These are phyloP conservation scores for Stenolophus ochropezus DNA, from an alignment of 2,888 invertebrate genomes.

Conservation along the genomic window DNA sequence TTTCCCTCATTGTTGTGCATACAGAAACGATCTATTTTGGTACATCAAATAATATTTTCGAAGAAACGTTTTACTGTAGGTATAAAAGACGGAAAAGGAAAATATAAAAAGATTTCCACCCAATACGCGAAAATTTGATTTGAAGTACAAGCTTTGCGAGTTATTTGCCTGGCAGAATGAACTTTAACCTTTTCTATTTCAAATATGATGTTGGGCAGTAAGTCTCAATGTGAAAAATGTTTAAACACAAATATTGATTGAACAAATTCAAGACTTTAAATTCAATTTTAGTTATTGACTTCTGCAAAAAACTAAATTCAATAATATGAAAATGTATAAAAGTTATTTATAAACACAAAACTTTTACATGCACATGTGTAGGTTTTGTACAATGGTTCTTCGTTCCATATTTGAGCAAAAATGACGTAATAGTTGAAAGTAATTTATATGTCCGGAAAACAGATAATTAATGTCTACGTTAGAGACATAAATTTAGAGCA, in stretches of 20 bases:
- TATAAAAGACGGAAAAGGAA: not conserved
- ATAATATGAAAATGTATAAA: conserved; percentile 14
- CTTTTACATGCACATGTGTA: not conserved
- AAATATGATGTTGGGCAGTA: not conserved
- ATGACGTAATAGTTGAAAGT: not conserved
- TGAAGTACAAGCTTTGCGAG: not conserved
- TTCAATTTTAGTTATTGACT: conserved; percentile 1
- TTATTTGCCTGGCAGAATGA: not conserved
- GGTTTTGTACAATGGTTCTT: not conserved
- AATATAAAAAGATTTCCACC: not conserved
- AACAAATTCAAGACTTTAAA: not conserved
- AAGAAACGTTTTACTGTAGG: too few species aligned
- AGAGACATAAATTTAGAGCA: not conserved
- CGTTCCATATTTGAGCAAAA: not conserved
- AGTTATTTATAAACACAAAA: not conserved
- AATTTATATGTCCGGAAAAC: conserved; percentile 8
- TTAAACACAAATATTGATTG: conserved; percentile 13
- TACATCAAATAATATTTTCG: too few species aligned
- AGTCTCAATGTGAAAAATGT: not conserved
- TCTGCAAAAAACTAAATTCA: not conserved
- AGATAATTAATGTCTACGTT: not conserved
- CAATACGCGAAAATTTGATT: not conserved
- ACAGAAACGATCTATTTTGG: too few species aligned
- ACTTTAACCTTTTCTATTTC: conserved; percentile 1
- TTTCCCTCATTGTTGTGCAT: too few species aligned